Conservation (phyloP, 2,113 vertebrate genomes). For the human (Homo sapiens) region GRCh38 chrX:107923501-107924000, state of each 20-base stretch:
- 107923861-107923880: background rate
- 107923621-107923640: background rate
- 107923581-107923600: background rate
- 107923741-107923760: background rate
- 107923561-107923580: background rate
- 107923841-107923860: conserved; percentile 32
- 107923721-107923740: background rate
- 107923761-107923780: background rate
- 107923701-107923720: background rate
- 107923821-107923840: conserved; percentile 1
- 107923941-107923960: background rate
- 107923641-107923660: conserved; percentile 5
- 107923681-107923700: conserved; percentile 1
- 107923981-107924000: background rate
- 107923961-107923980: background rate
- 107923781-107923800: conserved; percentile 31
- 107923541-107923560: background rate
- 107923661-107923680: background rate
- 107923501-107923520: background rate
- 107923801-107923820: background rate
- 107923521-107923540: background rate
- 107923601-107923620: conserved; percentile 19
- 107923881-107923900: conserved; percentile 26
- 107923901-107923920: background rate
- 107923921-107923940: background rate